A percentile compares a stretch with the other conserved stretches of the same genome.
Conservation (phyloP, 2,888 invertebrate genomes). For the Archips crataeganus region DNA sequence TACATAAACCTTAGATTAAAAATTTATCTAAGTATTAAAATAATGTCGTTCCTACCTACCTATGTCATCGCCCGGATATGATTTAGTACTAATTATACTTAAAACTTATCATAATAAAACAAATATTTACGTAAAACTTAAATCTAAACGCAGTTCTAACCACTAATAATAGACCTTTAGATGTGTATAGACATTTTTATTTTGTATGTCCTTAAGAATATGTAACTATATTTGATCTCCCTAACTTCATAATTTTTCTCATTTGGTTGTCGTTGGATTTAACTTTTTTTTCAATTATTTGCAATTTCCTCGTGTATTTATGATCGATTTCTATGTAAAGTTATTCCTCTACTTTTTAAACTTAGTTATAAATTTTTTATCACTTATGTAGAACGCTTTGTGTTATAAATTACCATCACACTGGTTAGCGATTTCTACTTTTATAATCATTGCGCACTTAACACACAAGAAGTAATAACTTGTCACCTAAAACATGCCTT, state of each 20-base stretch:
- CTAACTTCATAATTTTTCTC: background rate
- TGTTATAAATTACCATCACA: background rate
- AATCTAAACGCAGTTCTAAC: background rate
- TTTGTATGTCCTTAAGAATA: background rate
- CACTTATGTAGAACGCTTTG: no score
- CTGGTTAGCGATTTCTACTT: background rate
- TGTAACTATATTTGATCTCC: background rate
- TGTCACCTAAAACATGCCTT: background rate
- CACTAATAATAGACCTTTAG: background rate
- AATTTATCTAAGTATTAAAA: background rate
- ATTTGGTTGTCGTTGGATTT: slow-evolving; percentile 15
- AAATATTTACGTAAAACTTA: background rate
- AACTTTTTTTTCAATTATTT: background rate
- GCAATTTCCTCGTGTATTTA: background rate
- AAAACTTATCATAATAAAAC: background rate
- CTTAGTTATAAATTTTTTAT: no score
- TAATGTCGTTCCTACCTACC: slow-evolving; percentile 37
- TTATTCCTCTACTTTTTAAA: no score
- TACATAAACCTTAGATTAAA: no score
- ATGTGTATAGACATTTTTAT: background rate
- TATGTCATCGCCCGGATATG: slow-evolving; percentile 56
- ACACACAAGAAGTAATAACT: background rate
- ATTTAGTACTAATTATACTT: background rate
- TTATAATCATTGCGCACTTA: background rate
- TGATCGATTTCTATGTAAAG: no score